phyloP scores from a whole-genome alignment of 2,888 invertebrate genomes.

The Cordylochernes scorpioides region DNA sequence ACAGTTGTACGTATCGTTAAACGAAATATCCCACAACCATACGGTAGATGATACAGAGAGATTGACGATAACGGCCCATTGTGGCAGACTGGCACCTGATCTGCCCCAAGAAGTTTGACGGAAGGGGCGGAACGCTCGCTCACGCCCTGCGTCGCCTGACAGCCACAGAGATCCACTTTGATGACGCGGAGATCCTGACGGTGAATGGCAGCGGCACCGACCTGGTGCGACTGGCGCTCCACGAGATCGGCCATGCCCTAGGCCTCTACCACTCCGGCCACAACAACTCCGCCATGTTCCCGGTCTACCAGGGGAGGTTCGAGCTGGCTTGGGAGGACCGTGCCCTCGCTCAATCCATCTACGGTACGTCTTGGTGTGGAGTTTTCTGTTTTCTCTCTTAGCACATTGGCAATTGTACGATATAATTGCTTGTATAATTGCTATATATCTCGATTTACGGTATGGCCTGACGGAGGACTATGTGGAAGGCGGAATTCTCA shows the following conservation, averaged over 20 bases:
- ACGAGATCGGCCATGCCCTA: conserved; percentile 24
- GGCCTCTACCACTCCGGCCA: conserved; percentile 21
- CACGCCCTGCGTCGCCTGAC: conserved; percentile 19
- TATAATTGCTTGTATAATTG: too few species aligned
- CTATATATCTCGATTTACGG: too few species aligned
- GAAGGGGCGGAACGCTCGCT: conserved; percentile 23
- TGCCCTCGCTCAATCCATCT: conserved; percentile 20
- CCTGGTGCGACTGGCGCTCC: conserved; percentile 21
- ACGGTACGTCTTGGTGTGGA: conserved; percentile 19
- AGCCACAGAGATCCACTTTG: conserved; percentile 23
- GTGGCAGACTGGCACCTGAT: conserved; percentile 20
- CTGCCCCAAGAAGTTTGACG: conserved; percentile 22
- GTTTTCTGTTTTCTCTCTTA: too few species aligned
- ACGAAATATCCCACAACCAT: too few species aligned
- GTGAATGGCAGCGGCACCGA: conserved; percentile 16
- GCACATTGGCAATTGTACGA: too few species aligned
- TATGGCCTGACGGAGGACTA: too few species aligned
- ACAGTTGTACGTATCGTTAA: too few species aligned
- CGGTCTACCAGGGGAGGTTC: conserved; percentile 21
- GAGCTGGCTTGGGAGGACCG: conserved; percentile 22
- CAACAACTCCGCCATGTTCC: conserved; percentile 23
- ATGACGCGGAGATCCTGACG: conserved; percentile 22
- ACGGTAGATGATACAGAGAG: too few species aligned
- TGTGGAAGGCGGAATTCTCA: too few species aligned
- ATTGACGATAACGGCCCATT: neutral